Evolutionary conservation across 37 sponge, comb jelly and placozoan genomes (phyloP).

Genomic region (Lycopodina hypogea): DNA sequence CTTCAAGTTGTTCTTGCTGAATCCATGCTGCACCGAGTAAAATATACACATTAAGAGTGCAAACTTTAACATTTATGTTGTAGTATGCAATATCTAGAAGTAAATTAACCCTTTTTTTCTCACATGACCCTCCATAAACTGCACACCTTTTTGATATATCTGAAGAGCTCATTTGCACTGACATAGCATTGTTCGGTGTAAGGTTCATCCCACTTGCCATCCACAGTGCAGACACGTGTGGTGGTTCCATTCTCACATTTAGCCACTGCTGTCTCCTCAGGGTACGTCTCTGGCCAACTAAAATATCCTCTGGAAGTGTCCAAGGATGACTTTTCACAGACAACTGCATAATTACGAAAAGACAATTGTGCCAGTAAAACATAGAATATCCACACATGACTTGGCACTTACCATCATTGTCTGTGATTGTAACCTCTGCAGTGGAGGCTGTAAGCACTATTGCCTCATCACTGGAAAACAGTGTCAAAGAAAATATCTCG

Average conservation of each 20-base stretch:
- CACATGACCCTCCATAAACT: neutral
- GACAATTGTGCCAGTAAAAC: neutral
- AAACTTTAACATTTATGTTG: neutral
- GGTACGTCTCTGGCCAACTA: conserved; percentile 15
- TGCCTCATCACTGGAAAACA: neutral
- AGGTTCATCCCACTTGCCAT: conserved; percentile 17
- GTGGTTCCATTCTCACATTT: conserved; percentile 14
- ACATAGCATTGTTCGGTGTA: conserved; percentile 5
- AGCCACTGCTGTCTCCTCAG: neutral
- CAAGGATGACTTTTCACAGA: neutral
- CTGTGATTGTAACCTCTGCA: conserved; percentile 17
- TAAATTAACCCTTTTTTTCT: too few relatives aligned
- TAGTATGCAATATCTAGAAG: neutral
- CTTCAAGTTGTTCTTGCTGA: conserved; percentile 11
- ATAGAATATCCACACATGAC: neutral
- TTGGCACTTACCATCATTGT: conserved; percentile 32
- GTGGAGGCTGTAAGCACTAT: neutral
- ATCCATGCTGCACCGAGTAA: conserved; percentile 9
- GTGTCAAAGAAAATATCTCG: conserved; percentile 4
- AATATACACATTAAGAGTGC: neutral
- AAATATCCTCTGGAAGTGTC: conserved; percentile 25
- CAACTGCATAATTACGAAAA: conserved; percentile 16
- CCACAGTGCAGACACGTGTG: conserved; percentile 1
- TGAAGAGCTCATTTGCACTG: conserved; percentile 13
- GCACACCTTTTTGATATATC: conserved; percentile 6